Percentiles rank a stretch among this genome's conserved stretches.
phyloP scores from a whole-genome alignment of 2,797 vertebrate genomes.

The Natrix natrix region DNA sequence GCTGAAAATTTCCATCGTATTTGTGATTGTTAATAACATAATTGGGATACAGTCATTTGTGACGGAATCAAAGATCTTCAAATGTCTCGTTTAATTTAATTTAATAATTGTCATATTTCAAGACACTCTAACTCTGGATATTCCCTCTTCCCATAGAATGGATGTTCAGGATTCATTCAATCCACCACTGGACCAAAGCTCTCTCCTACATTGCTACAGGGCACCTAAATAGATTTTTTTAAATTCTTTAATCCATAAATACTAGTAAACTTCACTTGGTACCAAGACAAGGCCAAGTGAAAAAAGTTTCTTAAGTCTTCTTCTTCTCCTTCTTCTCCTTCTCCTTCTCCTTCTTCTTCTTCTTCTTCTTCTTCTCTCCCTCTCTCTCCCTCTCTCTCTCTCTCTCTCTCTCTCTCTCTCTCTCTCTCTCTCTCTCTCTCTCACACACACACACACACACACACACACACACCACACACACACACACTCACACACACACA shows the following conservation, averaged over 20 bases:
- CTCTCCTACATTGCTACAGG: neutral
- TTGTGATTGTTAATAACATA: neutral
- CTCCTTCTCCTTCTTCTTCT: no score
- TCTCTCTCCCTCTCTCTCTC: no score
- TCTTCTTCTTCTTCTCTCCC: no score
- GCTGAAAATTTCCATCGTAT: neutral
- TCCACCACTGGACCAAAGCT: neutral
- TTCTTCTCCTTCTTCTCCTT: neutral
- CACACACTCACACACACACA: no score
- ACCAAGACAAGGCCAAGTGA: neutral
- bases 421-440: neutral
- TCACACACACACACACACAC: neutral
- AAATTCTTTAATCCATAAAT: neutral
- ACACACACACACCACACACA: no score
- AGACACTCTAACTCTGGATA: neutral
- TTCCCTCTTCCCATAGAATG: neutral
- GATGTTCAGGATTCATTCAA: neutral
- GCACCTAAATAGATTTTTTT: neutral
- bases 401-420: neutral
- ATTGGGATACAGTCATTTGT: neutral
- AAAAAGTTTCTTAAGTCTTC: neutral
- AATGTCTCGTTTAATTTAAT: neutral
- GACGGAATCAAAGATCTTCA: neutral
- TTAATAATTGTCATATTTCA: neutral
- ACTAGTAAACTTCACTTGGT: neutral